phyloP scores from a whole-genome alignment of 2,888 invertebrate genomes.

The Euclidia mi region DNA sequence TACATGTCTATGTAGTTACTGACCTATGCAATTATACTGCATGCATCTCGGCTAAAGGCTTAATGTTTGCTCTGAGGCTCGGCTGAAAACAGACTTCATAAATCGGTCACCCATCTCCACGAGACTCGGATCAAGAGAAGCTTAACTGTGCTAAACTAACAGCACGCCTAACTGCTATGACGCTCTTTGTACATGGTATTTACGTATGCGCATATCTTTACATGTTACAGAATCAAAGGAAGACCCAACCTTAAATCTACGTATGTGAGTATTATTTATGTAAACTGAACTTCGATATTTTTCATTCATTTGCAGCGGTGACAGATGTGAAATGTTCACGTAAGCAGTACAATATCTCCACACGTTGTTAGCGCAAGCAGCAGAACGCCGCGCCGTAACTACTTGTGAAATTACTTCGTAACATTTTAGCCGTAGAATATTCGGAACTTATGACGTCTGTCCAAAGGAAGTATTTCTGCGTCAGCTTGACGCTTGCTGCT shows the following conservation, averaged over 20 bases:
- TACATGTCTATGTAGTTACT: background rate
- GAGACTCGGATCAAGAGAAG: slow-evolving; percentile 6
- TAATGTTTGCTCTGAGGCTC: slow-evolving; percentile 12
- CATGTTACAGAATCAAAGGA: background rate
- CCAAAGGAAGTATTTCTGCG: slow-evolving; percentile 78
- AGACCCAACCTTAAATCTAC: too few relatives aligned
- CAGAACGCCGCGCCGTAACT: slow-evolving; percentile 36
- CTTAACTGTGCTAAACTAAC: slow-evolving; percentile 5
- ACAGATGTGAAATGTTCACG: slow-evolving; percentile 6
- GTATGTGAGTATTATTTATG: too few relatives aligned
- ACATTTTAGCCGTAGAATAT: slow-evolving; percentile 61
- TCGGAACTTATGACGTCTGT: slow-evolving; percentile 83
- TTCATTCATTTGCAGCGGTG: background rate
- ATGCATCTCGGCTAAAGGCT: slow-evolving; percentile 12
- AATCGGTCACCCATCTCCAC: slow-evolving; percentile 9
- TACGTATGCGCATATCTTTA: background rate
- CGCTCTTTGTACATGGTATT: background rate
- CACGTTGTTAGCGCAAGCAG: slow-evolving; percentile 29
- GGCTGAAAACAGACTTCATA: slow-evolving; percentile 18
- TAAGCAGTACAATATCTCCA: slow-evolving; percentile 23
- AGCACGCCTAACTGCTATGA: background rate
- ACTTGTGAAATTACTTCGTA: slow-evolving; percentile 44
- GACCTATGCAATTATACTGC: too few relatives aligned
- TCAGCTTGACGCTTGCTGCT: slow-evolving; percentile 82
- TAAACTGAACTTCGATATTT: too few relatives aligned